Evolutionary conservation across 2,888 invertebrate genomes (phyloP).

Genomic region (Apotomis turbidana): DNA sequence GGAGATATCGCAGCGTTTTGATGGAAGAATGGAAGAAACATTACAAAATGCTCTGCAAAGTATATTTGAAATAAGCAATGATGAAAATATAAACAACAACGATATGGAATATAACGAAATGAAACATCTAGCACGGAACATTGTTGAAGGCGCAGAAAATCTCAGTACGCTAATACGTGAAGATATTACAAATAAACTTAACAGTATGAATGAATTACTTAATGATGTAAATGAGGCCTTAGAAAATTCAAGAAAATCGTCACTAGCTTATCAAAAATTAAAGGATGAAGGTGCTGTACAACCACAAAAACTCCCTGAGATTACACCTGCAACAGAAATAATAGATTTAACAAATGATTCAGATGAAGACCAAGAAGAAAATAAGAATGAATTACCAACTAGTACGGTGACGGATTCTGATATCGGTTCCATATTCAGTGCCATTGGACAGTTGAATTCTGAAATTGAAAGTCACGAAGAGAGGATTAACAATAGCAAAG

Average conservation of each 20-base stretch:
- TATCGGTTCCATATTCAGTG: constrained; percentile 68
- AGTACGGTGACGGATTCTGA: constrained; percentile 60
- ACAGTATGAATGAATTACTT: constrained; percentile 77
- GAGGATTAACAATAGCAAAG: constrained; percentile 67
- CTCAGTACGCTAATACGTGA: constrained; percentile 72
- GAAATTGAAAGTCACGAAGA: constrained; percentile 71
- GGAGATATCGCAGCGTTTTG: constrained; percentile 52
- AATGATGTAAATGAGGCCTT: constrained; percentile 76
- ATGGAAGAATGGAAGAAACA: constrained; percentile 65
- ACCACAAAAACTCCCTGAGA: constrained; percentile 44
- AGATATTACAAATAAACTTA: constrained; percentile 78
- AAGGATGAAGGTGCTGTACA: constrained; percentile 60
- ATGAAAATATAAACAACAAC: constrained; percentile 61
- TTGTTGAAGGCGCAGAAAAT: constrained; percentile 77
- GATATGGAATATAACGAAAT: constrained; percentile 72
- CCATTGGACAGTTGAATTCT: constrained; percentile 69
- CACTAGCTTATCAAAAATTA: constrained; percentile 68
- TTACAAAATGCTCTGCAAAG: constrained; percentile 63
- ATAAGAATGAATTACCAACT: constrained; percentile 36
- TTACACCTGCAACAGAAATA: constrained; percentile 1
- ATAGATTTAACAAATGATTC: constrained; percentile 44
- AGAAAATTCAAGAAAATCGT: constrained; percentile 73
- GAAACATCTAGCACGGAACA: constrained; percentile 70
- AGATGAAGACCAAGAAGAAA: constrained; percentile 27
- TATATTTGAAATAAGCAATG: constrained; percentile 60